phyloP scores from a whole-genome alignment of 2,797 vertebrate genomes.

The Lepus townsendii region DNA sequence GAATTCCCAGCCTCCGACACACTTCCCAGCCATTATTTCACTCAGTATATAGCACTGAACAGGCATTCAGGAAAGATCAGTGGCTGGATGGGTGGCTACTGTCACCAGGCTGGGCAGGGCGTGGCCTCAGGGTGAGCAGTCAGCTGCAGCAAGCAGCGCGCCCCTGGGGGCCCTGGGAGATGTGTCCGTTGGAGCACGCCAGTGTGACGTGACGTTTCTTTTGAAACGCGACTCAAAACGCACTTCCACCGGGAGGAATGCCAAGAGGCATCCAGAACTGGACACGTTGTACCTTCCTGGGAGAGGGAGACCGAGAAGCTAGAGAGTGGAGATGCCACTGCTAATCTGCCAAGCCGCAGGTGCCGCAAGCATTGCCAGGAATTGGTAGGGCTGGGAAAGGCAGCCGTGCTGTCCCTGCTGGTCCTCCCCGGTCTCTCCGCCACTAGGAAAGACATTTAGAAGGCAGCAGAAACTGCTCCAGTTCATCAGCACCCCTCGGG shows the following conservation, averaged over 20 bases:
- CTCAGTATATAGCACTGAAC: not conserved
- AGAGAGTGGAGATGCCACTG: conserved; percentile 47
- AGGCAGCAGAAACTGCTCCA: conserved; percentile 76
- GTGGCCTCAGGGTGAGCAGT: not conserved
- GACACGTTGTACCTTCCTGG: conserved; percentile 63
- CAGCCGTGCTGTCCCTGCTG: not conserved
- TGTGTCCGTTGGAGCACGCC: not conserved
- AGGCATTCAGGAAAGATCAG: not conserved
- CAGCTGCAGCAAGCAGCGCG: not conserved
- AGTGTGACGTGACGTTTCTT: conserved; percentile 37
- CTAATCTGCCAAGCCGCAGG: conserved; percentile 29
- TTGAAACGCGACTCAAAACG: conserved; percentile 67
- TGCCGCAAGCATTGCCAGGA: not conserved
- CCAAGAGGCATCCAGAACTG: conserved; percentile 46
- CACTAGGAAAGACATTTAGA: conserved; percentile 68
- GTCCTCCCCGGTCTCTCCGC: conserved; percentile 73
- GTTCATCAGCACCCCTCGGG: conserved; percentile 86
- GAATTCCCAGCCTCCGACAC: not conserved
- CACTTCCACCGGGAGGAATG: conserved; percentile 62
- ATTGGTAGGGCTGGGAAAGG: conserved; percentile 72
- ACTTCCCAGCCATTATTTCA: not conserved
- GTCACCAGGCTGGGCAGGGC: not conserved
- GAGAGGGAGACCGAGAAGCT: not conserved
- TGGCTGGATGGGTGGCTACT: not conserved
- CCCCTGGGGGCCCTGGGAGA: not conserved